These are phyloP conservation scores for Sylvia borin DNA, from an alignment of 2,797 vertebrate species.

Conservation along the genomic window DNA sequence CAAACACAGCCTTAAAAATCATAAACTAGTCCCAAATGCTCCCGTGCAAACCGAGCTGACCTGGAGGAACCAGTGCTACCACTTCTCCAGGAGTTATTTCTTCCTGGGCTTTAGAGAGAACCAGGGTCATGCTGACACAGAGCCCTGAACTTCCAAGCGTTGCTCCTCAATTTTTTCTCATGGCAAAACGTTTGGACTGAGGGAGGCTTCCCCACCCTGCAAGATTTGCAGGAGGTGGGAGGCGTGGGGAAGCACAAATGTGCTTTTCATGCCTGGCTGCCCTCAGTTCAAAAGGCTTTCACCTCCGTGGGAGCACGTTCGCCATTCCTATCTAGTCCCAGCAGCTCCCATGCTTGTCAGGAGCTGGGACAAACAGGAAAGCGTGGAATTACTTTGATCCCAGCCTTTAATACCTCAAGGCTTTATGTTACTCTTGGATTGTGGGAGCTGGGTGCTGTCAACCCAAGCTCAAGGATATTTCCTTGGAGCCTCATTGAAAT, in stretches of 20 bases:
- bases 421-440: neutral
- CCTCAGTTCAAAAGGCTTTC: constrained; percentile 40
- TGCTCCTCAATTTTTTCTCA: neutral
- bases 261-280: neutral
- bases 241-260: neutral
- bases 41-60: accelerated
- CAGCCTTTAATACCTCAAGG: neutral
- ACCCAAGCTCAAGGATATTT: neutral
- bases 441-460: neutral
- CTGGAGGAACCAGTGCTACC: neutral
- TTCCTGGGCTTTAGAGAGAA: neutral
- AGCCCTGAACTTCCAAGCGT: neutral
- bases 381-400: constrained; percentile 9
- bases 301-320: neutral
- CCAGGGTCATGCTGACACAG: neutral
- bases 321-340: neutral
- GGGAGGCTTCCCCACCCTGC: neutral
- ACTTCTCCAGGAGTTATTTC: neutral
- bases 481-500: neutral
- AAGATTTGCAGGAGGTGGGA: neutral
- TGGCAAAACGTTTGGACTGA: neutral
- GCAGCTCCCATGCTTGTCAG: neutral
- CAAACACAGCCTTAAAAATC: neutral
- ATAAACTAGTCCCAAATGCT: neutral
- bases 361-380: constrained; percentile 60